Percentiles rank a stretch among this genome's conserved stretches.
Conservation (phyloP, 1,140 invertebrate genomes). For the Leptinotarsa undecemlineata region DNA sequence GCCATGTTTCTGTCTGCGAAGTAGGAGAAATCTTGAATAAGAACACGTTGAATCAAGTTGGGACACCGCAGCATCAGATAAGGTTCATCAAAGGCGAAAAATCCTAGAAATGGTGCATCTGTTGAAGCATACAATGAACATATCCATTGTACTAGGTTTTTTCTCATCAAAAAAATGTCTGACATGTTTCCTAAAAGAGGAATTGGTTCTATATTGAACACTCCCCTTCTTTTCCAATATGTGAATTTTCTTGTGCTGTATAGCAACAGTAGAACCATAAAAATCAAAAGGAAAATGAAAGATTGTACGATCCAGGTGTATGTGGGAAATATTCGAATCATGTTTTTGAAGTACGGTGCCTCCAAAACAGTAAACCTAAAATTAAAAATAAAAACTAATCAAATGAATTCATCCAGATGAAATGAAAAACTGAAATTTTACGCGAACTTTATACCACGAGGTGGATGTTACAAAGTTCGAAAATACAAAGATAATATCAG, state of each 20-base stretch:
- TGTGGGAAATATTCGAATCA: no score
- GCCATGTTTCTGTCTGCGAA: conserved; percentile 56
- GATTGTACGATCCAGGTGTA: no score
- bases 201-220: conserved; percentile 49
- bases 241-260: conserved; percentile 45
- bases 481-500: no score
- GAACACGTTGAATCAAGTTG: conserved; percentile 60
- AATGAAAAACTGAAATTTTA: no score
- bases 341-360: no score
- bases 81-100: conserved; percentile 49
- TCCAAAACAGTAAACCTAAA: no score
- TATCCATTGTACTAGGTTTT: conserved; percentile 37
- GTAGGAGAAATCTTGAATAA: conserved; percentile 62
- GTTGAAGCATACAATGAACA: conserved; percentile 44
- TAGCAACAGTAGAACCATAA: background rate
- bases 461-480: no score
- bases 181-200: conserved; percentile 53
- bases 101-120: conserved; percentile 47
- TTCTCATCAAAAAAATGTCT: conserved; percentile 36
- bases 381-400: no score
- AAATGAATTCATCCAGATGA: no score
- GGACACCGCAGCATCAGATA: conserved; percentile 56
- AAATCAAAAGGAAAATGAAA: no score
- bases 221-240: conserved; percentile 58
- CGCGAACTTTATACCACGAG: no score